phyloP scores from a whole-genome alignment of 2,888 invertebrate species.

The Noctua pronuba region DNA sequence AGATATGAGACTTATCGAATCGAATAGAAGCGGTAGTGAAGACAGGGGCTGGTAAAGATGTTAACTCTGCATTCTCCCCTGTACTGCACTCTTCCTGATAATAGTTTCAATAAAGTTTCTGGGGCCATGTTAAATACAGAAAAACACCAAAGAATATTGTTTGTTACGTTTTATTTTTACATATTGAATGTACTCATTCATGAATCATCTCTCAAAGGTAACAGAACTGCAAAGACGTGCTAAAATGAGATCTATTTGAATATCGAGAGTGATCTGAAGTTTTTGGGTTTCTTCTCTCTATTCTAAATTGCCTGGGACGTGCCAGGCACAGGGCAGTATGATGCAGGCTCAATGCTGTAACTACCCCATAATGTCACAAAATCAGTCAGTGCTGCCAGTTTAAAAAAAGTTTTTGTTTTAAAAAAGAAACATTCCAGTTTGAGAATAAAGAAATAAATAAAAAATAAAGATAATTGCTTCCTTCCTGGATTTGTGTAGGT shows the following conservation, averaged over 20 bases:
- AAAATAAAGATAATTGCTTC: background rate
- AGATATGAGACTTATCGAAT: too few relatives aligned
- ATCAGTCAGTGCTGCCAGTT: background rate
- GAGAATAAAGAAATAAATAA: background rate
- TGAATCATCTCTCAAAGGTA: background rate
- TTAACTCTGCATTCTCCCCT: too few relatives aligned
- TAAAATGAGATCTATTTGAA: background rate
- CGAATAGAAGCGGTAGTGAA: too few relatives aligned
- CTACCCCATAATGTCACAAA: background rate
- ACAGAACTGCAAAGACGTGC: background rate
- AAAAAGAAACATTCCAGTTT: background rate
- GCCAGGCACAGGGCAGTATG: background rate
- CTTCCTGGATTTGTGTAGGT: background rate
- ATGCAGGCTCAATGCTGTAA: background rate
- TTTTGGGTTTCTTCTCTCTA: background rate
- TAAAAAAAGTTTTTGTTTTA: too few relatives aligned
- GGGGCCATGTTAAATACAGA: background rate
- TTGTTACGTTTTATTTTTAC: slow-evolving; percentile 21
- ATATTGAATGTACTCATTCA: background rate
- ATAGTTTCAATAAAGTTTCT: background rate
- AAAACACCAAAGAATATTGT: slow-evolving; percentile 2
- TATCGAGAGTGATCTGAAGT: background rate
- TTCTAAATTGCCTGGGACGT: background rate
- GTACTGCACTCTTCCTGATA: background rate
- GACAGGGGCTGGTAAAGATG: too few relatives aligned